phyloP scores from a whole-genome alignment of 2,113 vertebrate genomes.

The Halcyon senegalensis region DNA sequence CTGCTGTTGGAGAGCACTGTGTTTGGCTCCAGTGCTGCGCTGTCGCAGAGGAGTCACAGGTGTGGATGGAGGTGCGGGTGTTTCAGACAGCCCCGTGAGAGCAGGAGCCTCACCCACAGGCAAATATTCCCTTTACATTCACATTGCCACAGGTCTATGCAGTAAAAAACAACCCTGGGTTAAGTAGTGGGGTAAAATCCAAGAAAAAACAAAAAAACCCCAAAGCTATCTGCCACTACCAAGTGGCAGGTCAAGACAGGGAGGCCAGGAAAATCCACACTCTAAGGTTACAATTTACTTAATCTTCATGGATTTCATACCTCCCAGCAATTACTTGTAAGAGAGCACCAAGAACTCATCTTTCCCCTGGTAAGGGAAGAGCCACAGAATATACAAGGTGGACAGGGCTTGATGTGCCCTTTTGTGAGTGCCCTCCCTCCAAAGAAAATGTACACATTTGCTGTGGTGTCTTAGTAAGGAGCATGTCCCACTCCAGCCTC shows the following conservation, averaged over 20 bases:
- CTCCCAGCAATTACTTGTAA: neutral
- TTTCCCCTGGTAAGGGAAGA: neutral
- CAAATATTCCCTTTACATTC: neutral
- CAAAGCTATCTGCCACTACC: neutral
- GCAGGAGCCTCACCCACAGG: rapidly evolving
- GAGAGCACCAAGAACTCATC: neutral
- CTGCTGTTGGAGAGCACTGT: rapidly evolving
- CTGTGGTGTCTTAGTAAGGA: neutral
- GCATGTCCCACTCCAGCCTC: neutral
- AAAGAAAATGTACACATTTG: neutral
- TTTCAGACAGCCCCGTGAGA: neutral
- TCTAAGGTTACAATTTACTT: neutral
- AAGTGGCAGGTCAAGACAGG: neutral
- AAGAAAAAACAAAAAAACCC: neutral
- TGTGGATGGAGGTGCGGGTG: neutral
- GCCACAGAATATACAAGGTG: neutral
- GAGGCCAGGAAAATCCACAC: neutral
- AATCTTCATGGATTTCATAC: neutral
- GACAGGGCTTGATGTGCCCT: neutral
- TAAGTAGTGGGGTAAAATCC: neutral
- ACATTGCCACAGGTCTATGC: neutral
- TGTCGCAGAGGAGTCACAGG: neutral
- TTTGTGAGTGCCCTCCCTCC: neutral
- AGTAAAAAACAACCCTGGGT: neutral
- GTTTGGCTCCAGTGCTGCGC: neutral